These are phyloP conservation scores for Nipponia nippon DNA, from an alignment of 2,113 vertebrate genomes.

Conservation along the genomic window DNA sequence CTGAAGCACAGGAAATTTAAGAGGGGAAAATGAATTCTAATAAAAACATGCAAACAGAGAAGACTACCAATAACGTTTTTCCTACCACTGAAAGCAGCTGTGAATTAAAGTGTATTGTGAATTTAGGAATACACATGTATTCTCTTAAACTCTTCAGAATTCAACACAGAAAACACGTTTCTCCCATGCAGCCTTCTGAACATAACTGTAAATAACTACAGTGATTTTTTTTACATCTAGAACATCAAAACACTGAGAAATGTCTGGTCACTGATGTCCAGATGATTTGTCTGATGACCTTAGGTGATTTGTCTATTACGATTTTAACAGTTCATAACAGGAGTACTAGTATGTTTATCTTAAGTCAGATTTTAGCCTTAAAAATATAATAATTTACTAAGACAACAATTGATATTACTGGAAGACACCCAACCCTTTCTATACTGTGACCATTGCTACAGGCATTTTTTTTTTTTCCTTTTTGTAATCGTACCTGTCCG, in stretches of 20 bases:
- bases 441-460: background rate
- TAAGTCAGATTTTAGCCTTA: background rate
- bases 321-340: background rate
- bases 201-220: background rate
- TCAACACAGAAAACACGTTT: background rate
- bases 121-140: background rate
- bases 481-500: slow-evolving; percentile 80
- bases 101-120: background rate
- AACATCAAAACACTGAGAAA: background rate
- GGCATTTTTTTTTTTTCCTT: background rate
- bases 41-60: background rate
- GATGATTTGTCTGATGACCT: too few relatives aligned
- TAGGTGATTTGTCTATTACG: background rate
- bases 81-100: background rate
- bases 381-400: background rate
- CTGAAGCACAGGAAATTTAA: background rate
- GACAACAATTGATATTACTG: background rate
- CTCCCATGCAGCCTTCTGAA: background rate
- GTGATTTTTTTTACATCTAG: background rate
- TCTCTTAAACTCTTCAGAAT: background rate
- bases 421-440: background rate
- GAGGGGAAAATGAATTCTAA: background rate
- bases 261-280: background rate
- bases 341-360: background rate
- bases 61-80: background rate